phyloP scores from a whole-genome alignment of 1,140 invertebrate species.

The Triops cancriformis region DNA sequence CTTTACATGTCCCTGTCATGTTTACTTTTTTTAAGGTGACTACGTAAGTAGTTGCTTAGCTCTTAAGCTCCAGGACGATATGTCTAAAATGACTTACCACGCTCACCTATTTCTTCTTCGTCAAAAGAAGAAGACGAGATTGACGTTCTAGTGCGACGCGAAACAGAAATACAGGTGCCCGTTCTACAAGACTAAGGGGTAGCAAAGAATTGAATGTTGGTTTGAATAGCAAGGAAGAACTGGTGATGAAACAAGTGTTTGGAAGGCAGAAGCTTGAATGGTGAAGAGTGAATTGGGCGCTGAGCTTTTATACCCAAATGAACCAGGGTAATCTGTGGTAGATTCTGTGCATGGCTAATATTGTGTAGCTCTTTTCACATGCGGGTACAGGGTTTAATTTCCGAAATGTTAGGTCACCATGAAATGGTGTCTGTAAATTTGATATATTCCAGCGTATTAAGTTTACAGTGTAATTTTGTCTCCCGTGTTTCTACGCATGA shows the following conservation, averaged over 20 bases:
- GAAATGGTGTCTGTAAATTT: neutral
- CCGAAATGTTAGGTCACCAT: neutral
- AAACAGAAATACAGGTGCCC: neutral
- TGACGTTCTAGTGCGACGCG: neutral
- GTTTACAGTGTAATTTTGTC: too few species aligned
- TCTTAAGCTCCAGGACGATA: too few species aligned
- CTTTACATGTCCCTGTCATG: too few species aligned
- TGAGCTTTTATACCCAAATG: neutral
- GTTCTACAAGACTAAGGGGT: neutral
- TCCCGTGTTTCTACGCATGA: too few species aligned
- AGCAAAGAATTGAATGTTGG: conserved; percentile 1
- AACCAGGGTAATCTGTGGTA: neutral
- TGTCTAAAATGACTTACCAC: neutral
- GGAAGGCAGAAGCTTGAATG: neutral
- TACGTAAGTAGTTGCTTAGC: too few species aligned
- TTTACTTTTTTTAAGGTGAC: too few species aligned
- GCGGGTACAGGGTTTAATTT: neutral
- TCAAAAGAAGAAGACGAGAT: neutral
- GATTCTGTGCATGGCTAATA: neutral
- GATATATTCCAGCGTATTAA: neutral
- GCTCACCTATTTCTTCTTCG: neutral
- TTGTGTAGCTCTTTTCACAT: neutral
- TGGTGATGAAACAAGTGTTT: neutral
- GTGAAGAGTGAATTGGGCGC: too few species aligned
- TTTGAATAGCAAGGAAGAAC: conserved; percentile 18